Evolutionary conservation across 2,113 vertebrate species (phyloP).

Genomic region (Aptenodytes forsteri): DNA sequence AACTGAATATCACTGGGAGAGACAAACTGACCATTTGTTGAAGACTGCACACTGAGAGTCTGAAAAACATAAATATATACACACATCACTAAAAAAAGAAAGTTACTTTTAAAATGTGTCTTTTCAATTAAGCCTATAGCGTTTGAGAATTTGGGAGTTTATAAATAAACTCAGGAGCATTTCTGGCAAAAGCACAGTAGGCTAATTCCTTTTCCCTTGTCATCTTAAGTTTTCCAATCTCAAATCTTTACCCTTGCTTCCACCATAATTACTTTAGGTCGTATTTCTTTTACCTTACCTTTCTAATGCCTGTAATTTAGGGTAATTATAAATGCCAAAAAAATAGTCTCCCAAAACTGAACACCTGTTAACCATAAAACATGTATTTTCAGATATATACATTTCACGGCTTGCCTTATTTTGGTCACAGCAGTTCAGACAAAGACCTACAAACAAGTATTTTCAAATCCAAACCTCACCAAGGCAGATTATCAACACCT

Average conservation of each 20-base stretch:
- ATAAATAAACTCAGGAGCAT: neutral
- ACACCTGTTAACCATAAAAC: neutral
- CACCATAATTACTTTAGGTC: neutral
- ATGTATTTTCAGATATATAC: neutral
- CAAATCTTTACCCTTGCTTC: neutral
- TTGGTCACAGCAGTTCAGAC: neutral
- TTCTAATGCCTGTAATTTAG: neutral
- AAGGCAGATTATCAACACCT: neutral
- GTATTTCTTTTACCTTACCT: neutral
- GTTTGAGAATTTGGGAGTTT: neutral
- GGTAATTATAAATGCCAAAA: neutral
- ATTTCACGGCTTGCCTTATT: neutral
- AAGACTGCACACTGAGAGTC: conserved; percentile 87
- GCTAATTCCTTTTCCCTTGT: neutral
- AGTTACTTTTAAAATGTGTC: neutral
- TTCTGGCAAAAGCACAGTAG: neutral
- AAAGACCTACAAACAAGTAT: neutral
- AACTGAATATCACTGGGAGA: conserved; percentile 85
- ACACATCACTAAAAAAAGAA: neutral
- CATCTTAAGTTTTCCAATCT: neutral
- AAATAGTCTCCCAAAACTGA: accelerated
- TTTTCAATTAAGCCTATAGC: neutral
- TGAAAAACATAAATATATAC: conserved; percentile 66
- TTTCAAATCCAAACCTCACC: neutral
- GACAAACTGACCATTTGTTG: conserved; percentile 88